phyloP scores from a whole-genome alignment of 2,888 invertebrate genomes.

The Siphlonurus alternatus region DNA sequence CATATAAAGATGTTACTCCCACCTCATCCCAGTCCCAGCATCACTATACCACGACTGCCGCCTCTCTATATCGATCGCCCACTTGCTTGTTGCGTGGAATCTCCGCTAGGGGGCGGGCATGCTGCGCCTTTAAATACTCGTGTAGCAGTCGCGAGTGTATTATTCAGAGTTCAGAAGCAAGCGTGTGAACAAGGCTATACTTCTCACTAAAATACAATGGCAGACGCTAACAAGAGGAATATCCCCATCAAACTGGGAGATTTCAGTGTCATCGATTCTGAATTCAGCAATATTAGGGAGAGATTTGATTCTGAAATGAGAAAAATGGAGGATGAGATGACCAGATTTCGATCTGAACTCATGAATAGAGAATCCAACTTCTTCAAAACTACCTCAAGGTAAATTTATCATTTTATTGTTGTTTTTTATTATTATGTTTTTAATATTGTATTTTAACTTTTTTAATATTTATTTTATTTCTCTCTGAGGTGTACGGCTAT shows the following conservation, averaged over 20 bases:
- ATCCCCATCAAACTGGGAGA: constrained; percentile 89
- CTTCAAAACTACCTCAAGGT: constrained; percentile 80
- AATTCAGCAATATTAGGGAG: constrained; percentile 90
- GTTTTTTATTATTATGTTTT: constrained; percentile 14
- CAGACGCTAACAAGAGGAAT: constrained; percentile 70
- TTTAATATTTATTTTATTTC: background rate
- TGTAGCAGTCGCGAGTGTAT: background rate
- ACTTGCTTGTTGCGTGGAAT: background rate
- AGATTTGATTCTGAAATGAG: constrained; percentile 93
- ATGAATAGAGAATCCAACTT: constrained; percentile 86
- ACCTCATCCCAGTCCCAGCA: background rate
- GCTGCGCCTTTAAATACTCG: background rate
- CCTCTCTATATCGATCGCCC: background rate
- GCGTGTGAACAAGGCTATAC: too few relatives aligned
- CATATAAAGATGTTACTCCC: background rate
- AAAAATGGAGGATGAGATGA: constrained; percentile 98
- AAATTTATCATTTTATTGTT: too few relatives aligned
- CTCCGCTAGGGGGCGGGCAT: background rate
- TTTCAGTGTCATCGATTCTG: constrained; percentile 89
- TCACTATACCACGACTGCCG: background rate
- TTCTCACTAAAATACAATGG: too few relatives aligned
- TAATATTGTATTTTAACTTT: background rate
- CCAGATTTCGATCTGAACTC: constrained; percentile 78
- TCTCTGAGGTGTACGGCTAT: too few relatives aligned
- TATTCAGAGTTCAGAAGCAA: too few relatives aligned